A percentile compares a stretch with the other conserved stretches of the same genome.
phyloP scores from a whole-genome alignment of 2,113 vertebrate genomes.

The Tautogolabrus adspersus region DNA sequence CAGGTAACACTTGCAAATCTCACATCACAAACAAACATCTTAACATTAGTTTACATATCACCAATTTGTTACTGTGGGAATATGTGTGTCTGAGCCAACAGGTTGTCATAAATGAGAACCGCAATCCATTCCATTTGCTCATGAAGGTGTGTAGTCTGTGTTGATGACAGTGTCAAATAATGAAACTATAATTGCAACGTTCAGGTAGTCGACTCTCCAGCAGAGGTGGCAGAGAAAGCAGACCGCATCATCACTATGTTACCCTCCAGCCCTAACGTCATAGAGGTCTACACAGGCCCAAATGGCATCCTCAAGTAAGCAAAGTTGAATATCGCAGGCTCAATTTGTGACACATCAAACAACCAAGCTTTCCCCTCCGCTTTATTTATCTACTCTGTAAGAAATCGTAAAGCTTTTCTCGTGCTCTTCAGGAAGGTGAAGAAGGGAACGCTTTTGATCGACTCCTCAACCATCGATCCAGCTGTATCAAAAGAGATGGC shows the following conservation, averaged over 20 bases:
- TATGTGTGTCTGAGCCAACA: not conserved
- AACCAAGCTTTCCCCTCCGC: not conserved
- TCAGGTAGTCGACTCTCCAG: constrained; percentile 93
- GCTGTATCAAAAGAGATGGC: constrained; percentile 94
- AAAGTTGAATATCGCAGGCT: not conserved
- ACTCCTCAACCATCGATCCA: constrained; percentile 99
- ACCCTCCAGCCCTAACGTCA: constrained; percentile 92
- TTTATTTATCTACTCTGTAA: not conserved
- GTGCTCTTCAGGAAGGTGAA: constrained; percentile 90
- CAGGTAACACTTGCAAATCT: constrained; percentile 84
- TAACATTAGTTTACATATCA: not conserved
- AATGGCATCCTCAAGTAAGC: constrained; percentile 97
- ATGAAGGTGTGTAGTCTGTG: constrained; percentile 1
- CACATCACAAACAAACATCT: not conserved
- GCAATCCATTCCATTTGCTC: not conserved
- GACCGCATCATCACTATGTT: constrained; percentile 99
- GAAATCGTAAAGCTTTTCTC: not conserved
- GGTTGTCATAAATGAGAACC: not conserved
- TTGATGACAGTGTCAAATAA: not conserved
- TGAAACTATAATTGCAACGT: not conserved
- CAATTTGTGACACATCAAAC: not conserved
- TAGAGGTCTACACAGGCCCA: constrained; percentile 92
- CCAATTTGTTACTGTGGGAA: not conserved
- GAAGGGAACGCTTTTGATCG: constrained; percentile 96
- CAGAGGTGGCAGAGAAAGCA: constrained; percentile 95